Conservation (phyloP, 2,888 invertebrate genomes). For the Eristalis tenax region DNA sequence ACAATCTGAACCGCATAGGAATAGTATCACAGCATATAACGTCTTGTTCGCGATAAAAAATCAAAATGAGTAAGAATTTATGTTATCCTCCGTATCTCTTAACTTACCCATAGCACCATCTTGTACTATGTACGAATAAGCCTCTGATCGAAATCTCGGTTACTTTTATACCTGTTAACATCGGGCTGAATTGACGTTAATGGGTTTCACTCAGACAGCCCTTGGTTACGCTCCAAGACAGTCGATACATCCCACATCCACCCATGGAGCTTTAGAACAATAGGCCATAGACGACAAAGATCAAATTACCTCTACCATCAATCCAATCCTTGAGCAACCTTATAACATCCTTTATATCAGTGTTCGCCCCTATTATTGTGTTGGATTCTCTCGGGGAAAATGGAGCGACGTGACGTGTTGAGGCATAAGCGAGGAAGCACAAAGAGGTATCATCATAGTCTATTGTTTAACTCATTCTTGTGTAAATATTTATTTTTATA, state of each 20-base stretch:
- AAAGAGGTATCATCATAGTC: constrained; percentile 36
- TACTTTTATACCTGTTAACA: constrained; percentile 49
- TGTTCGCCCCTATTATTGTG: constrained; percentile 7
- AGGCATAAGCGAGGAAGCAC: constrained; percentile 34
- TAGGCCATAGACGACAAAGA: constrained; percentile 55
- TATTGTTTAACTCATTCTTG: constrained; percentile 43
- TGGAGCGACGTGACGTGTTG: constrained; percentile 35
- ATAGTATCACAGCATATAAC: constrained; percentile 56
- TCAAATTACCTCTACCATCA: constrained; percentile 75
- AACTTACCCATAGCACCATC: constrained; percentile 71
- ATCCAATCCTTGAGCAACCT: constrained; percentile 55
- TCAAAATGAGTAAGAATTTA: background rate
- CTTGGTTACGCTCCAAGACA: constrained; percentile 47
- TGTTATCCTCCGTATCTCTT: background rate
- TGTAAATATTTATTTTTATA: constrained; percentile 55
- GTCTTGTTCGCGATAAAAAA: constrained; percentile 32
- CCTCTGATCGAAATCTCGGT: background rate
- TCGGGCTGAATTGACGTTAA: constrained; percentile 45
- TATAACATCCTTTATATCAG: constrained; percentile 56
- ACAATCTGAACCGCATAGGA: constrained; percentile 35
- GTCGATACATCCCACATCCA: constrained; percentile 64
- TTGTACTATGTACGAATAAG: constrained; percentile 64
- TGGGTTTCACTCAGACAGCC: constrained; percentile 62
- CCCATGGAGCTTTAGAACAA: constrained; percentile 72
- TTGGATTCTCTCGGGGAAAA: constrained; percentile 31